Conservation (phyloP, 1,140 invertebrate species). For the Medauroidea extradentata region DNA sequence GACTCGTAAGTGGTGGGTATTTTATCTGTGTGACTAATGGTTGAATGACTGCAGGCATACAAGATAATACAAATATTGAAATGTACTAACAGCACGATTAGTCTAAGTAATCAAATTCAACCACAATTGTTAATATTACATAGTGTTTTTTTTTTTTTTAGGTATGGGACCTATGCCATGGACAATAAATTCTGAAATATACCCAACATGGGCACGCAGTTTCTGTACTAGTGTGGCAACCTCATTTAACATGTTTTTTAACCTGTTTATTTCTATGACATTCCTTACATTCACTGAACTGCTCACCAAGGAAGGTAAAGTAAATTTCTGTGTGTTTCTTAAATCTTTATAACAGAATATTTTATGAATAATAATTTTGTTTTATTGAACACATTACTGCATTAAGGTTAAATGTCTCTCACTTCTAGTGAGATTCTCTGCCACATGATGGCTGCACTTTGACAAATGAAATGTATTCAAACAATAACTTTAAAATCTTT, state of each 20-base stretch:
- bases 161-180: constrained; percentile 62
- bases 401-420: too few species aligned
- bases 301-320: constrained; percentile 31
- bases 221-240: constrained; percentile 54
- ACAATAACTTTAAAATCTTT: too few species aligned
- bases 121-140: too few species aligned
- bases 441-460: too few species aligned
- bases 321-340: neutral
- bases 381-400: neutral
- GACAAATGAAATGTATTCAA: too few species aligned
- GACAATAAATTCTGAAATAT: constrained; percentile 63
- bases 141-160: constrained; percentile 12
- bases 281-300: constrained; percentile 46
- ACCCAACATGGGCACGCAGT: constrained; percentile 57
- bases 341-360: neutral
- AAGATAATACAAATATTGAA: too few species aligned
- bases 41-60: too few species aligned
- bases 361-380: neutral
- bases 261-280: constrained; percentile 56
- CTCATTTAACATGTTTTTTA: constrained; percentile 56
- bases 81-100: too few species aligned
- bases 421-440: too few species aligned
- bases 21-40: too few species aligned
- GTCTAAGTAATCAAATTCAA: too few species aligned
- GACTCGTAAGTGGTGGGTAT: too few species aligned